phyloP scores from a whole-genome alignment of 2,113 vertebrate genomes.

The Pseudonaja textilis region DNA sequence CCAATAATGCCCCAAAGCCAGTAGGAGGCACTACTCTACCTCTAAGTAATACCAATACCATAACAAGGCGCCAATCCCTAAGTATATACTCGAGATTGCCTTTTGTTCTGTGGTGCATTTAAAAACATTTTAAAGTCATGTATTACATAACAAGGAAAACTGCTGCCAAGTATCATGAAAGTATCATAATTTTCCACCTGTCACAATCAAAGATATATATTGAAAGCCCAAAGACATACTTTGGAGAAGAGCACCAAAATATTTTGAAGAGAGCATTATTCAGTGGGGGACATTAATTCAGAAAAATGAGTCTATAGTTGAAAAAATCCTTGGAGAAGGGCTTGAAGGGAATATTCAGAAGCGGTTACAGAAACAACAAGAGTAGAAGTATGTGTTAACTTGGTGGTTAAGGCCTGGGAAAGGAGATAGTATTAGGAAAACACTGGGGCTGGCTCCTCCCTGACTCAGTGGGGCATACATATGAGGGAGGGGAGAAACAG shows the following conservation, averaged over 20 bases:
- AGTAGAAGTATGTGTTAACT: rapidly evolving
- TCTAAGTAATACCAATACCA: background rate
- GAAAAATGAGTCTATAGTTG: background rate
- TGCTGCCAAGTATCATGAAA: background rate
- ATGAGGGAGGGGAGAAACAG: background rate
- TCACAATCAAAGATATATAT: background rate
- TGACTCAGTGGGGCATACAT: background rate
- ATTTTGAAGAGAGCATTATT: background rate
- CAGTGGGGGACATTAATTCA: background rate
- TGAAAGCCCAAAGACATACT: background rate
- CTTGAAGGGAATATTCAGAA: background rate
- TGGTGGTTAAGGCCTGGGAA: background rate
- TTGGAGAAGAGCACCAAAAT: background rate
- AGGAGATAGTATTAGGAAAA: background rate
- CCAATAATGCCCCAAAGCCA: background rate
- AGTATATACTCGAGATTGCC: background rate
- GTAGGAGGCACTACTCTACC: background rate
- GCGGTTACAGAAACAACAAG: background rate
- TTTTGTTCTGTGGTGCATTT: background rate
- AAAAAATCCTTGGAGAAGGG: background rate
- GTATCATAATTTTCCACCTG: background rate
- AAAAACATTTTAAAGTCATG: too few species aligned
- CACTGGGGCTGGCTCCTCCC: background rate
- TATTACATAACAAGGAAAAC: background rate
- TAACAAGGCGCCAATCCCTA: background rate